Evolutionary conservation across 2,888 invertebrate species (phyloP), one percentile per base, ranked within the genome.

Genomic region (Tholera decimalis): DNA sequence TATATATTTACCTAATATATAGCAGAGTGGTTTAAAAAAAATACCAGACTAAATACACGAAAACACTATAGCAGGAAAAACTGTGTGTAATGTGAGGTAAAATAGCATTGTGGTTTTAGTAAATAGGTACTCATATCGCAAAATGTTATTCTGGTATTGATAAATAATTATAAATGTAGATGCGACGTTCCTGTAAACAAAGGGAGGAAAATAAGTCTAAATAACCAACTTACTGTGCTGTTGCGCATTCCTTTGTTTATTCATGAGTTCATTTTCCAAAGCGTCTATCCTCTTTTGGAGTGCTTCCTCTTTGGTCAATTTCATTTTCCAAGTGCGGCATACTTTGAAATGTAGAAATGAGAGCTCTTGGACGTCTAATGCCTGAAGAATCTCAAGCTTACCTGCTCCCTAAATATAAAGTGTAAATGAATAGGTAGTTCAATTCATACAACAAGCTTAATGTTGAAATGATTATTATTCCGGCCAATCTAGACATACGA

Each of bases 311-410:
- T 95, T 93, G 30, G 78, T 88, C 3, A 94, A 64, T 73, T 92
- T 95, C 2, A 76, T 73, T 84, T 94, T 93, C 89, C 96, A 96
- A 3, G 92, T 94, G 7, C 95, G 94, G 79, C 96, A 96, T 37
- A 96, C 94, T 89, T 96, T 96, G 0, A 93, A 84, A 77, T 96
- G 96, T 20, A 96, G 87, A 72, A 95, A 93, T 22, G 96, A 95
- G n/a, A 96, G 80, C 77, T 96, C 96, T 83, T 96, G 95, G 20
- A 93, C 91, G 53, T 94, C 92, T 51, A 96, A 86, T 8, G 86
- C 83, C 96, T 96, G 65, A 15, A 70, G 67, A 46, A 50, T 35
- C 6, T 63, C 60, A 11, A 49, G 3, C 37, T 60, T 60, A 2
- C 47, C 53, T 41, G 35, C 8, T 41, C 55, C 74, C 78, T 74